A percentile compares a stretch with the other conserved stretches of the same genome.
These are phyloP conservation scores for Polia nebulosa DNA, from an alignment of 2,888 invertebrate genomes.

Conservation along the genomic window DNA sequence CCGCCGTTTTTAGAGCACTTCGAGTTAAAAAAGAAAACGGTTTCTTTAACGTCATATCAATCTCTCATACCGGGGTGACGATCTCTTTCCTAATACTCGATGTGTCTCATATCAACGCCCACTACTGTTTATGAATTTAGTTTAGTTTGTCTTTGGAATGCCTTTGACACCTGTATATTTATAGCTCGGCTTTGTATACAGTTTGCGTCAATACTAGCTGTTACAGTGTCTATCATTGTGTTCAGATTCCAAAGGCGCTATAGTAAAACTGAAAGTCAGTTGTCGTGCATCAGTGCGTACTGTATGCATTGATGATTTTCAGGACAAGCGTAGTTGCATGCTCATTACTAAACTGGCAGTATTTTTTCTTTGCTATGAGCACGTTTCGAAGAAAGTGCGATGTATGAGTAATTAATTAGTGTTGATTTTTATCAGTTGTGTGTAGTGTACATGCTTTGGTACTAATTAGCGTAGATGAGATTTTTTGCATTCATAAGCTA, in stretches of 20 bases:
- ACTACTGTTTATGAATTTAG: slow-evolving; percentile 7
- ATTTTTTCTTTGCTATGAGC: slow-evolving; percentile 41
- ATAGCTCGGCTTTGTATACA: slow-evolving; percentile 38
- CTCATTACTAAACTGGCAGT: slow-evolving; percentile 33
- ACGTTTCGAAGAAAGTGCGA: slow-evolving; percentile 60
- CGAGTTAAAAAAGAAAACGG: no score
- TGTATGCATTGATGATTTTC: slow-evolving; percentile 75
- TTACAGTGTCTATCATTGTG: slow-evolving; percentile 77
- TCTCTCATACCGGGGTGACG: slow-evolving; percentile 1
- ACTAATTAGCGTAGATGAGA: slow-evolving; percentile 10
- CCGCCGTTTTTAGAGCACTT: not conserved
- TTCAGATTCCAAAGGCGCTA: slow-evolving; percentile 88
- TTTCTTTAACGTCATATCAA: not conserved
- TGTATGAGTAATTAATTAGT: slow-evolving; percentile 60
- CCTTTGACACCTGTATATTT: slow-evolving; percentile 50
- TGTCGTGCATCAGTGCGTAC: slow-evolving; percentile 69
- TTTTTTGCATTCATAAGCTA: slow-evolving; percentile 15
- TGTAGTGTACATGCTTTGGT: slow-evolving; percentile 35
- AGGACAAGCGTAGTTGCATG: slow-evolving; percentile 77
- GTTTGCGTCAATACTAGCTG: slow-evolving; percentile 87
- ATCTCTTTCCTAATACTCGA: slow-evolving; percentile 3
- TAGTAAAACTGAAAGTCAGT: slow-evolving; percentile 81
- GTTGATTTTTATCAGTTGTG: slow-evolving; percentile 50
- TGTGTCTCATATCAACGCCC: not conserved
- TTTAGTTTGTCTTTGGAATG: slow-evolving; percentile 42